Conservation (phyloP, 1,140 invertebrate genomes). For the Aphaenogaster floridana region DNA sequence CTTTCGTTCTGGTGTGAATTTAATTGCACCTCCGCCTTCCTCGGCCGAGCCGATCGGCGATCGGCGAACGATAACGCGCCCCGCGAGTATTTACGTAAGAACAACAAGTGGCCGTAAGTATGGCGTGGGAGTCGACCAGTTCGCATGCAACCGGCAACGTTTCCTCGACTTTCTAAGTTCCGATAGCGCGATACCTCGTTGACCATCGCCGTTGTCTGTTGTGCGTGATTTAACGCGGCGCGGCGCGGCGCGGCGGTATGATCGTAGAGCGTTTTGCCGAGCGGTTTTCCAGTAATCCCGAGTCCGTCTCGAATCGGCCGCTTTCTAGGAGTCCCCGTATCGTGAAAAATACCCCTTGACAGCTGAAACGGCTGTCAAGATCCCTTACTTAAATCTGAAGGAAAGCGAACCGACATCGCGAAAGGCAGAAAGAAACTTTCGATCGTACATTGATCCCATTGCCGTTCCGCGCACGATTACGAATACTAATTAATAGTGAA, state of each 20-base stretch:
- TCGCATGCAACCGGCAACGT: slow-evolving; percentile 54
- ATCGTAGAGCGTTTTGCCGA: not conserved
- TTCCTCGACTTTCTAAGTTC: slow-evolving; percentile 63
- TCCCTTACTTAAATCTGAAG: too few species aligned
- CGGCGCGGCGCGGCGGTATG: not conserved
- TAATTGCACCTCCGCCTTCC: slow-evolving; percentile 46
- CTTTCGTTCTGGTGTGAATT: slow-evolving; percentile 69
- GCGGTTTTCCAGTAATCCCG: not conserved
- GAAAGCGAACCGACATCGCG: not conserved
- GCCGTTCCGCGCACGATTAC: slow-evolving; percentile 21
- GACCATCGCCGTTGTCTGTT: slow-evolving; percentile 30
- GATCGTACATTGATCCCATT: not conserved
- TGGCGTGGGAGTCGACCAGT: slow-evolving; percentile 61
- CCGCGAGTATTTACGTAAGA: slow-evolving; percentile 58
- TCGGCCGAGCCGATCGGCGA: slow-evolving; percentile 11
- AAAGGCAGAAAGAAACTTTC: slow-evolving; percentile 29
- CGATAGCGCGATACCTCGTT: slow-evolving; percentile 36
- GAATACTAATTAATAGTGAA: slow-evolving; percentile 62
- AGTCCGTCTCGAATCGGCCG: not conserved
- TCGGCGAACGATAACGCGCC: slow-evolving; percentile 52
- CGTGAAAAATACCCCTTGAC: not conserved
- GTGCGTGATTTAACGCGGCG: not conserved
- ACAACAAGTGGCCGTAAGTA: slow-evolving; percentile 52
- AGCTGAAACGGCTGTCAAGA: not conserved
- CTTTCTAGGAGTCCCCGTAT: not conserved